Evolutionary conservation across 2,113 vertebrate species (phyloP), one percentile per base, ranked within the genome.

Genomic region (Chamaea fasciata): DNA sequence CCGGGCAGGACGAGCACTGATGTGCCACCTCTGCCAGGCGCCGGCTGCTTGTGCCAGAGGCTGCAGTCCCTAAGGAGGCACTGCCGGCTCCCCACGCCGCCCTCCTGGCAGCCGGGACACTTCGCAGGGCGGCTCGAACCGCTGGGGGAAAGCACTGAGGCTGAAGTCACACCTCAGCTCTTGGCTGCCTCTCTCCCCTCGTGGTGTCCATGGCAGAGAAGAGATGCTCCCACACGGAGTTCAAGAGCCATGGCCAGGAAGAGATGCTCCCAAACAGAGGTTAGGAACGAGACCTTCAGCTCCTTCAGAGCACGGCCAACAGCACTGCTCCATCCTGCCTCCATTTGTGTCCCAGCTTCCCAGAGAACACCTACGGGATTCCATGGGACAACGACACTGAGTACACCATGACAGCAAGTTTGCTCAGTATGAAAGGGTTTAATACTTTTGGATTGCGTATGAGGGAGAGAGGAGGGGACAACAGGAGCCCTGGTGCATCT

Each of bases 61-160:
- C 78, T 7, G 53, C 33, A 6, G 35, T 33, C 41, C n/a, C 69
- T 8, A 7, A 8, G 44, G 33, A 81, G 57, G 9, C 41, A 70
- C 5, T 10, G 1, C 3, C 0, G 2, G 18, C 21, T 60, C n/a
- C n/a, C 24, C 1, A 0, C 13, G 6, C 35, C 1, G 1, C 55
- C 35, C 20, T n/a, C 8, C 63, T 7, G 59, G 24, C 52, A 37
- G 16, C 63, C 4, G 9, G 35, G 46, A 83, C 56, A 4, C 41
- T 41, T 12, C 0, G 33, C 2, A 0, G 56, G 33, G 22, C 1
- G 0, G 10, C 57, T 22, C 0, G 1, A 42, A 24, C 35, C 0
- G 0, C 65, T 23, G 10, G 16, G 31, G 23, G n/a, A 44, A n/a
- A 53, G 39, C 23, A 3, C 57, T 6, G 57, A 71, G 49, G 53